Evolutionary conservation across 2,113 vertebrate species (phyloP), one percentile per base, ranked within the genome.

Genomic region (Indicator indicator): DNA sequence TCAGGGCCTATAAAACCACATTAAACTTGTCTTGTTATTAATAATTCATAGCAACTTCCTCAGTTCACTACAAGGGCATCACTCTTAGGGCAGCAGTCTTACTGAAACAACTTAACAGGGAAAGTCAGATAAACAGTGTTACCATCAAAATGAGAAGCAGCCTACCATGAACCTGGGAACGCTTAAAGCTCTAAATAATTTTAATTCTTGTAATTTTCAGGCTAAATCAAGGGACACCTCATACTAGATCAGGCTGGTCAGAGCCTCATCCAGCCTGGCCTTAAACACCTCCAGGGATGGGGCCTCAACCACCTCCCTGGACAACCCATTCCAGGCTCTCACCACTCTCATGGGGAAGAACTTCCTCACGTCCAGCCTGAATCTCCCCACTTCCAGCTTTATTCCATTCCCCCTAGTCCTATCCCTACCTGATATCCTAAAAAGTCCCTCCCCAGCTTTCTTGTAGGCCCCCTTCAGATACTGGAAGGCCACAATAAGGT

Each of bases 21-120:
- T 95, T 94, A 92, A 95, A 94, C 81, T 94, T 28, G 1, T 76
- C 9, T 83, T 93, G 86, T 63, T 88, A 97, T 98, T 96, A 97
- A 98, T 97, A 97, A 97, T 98, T 96, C 94, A 98, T 96, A 55
- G 73, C 38, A 38, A 88, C 87, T 95, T 96, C 82, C 93, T 96
- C 88, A 85, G 96, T 94, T 97, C 96, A 89, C 93, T 78, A 92
- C 84, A 87, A 95, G 89, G 83, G 83, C 94, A 96, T 95, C 80
- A 91, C 94, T 97, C 92, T 89, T 77, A 96, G 81, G 94, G 83
- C 83, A 96, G 82, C 56, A 50, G 59, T 96, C 94, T 93, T 83
- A 90, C 4, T 86, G 86, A 94, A 95, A 94, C 59, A 94, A 88
- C 62, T 56, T 93, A 93, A 95, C 73, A 32, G 76, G 14, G 27